Percentiles rank a stretch among this genome's conserved stretches.
These are phyloP conservation scores for Clivina fossor DNA, from an alignment of 2,888 invertebrate genomes.

Conservation along the genomic window DNA sequence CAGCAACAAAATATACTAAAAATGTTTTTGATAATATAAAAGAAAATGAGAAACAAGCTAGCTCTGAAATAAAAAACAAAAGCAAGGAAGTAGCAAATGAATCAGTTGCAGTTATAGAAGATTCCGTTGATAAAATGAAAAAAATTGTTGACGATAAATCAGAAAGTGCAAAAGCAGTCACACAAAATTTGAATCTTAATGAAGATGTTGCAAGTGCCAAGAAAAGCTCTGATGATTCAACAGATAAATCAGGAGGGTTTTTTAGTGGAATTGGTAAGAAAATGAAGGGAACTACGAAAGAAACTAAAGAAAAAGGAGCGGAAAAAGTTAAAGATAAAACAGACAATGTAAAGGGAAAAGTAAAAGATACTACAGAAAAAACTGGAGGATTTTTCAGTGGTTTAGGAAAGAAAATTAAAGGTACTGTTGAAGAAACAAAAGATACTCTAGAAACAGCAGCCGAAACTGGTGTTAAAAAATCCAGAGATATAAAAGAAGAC, in stretches of 20 bases:
- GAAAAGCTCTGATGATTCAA: conserved; percentile 33
- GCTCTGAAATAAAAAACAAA: conserved; percentile 30
- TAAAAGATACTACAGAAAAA: conserved; percentile 26
- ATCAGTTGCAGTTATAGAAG: conserved; percentile 36
- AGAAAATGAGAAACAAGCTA: conserved; percentile 41
- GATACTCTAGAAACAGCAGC: conserved; percentile 16
- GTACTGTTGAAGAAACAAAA: conserved; percentile 19
- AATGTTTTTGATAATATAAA: too few species aligned
- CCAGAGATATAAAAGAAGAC: conserved; percentile 18
- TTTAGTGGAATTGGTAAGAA: conserved; percentile 39
- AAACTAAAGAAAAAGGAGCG: conserved; percentile 29
- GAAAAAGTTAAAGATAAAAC: conserved; percentile 36
- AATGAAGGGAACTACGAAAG: conserved; percentile 36
- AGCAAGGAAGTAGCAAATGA: conserved; percentile 35
- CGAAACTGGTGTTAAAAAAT: conserved; percentile 10
- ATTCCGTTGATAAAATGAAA: conserved; percentile 39
- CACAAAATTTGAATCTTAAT: conserved; percentile 32
- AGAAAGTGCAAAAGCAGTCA: conserved; percentile 40
- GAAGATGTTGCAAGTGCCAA: conserved; percentile 30
- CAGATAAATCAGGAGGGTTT: conserved; percentile 38
- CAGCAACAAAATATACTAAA: too few species aligned
- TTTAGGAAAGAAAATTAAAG: conserved; percentile 20
- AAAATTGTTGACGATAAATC: conserved; percentile 44
- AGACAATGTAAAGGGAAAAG: conserved; percentile 23
- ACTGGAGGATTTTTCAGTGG: conserved; percentile 28